These are phyloP conservation scores for Ctenopoma kingsleyae DNA, from an alignment of 2,797 vertebrate species.

Conservation along the genomic window DNA sequence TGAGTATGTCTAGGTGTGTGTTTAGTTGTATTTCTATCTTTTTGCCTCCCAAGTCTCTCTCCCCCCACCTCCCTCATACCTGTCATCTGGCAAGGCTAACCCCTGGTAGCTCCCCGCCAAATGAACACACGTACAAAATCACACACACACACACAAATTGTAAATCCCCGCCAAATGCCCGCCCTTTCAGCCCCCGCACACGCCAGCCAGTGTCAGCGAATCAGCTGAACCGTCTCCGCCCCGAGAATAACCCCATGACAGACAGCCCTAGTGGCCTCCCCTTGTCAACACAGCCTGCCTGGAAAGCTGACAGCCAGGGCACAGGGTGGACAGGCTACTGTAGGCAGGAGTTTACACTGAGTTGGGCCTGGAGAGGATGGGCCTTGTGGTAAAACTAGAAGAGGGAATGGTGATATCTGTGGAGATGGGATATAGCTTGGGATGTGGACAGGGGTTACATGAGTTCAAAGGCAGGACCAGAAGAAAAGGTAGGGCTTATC, in stretches of 20 bases:
- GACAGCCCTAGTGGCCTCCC: slow-evolving; percentile 85
- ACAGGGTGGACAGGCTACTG: slow-evolving; percentile 79
- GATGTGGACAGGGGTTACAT: slow-evolving; percentile 13
- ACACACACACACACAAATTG: slow-evolving; percentile 53
- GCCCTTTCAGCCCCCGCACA: slow-evolving; percentile 78
- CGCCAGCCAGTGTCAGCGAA: slow-evolving; percentile 82
- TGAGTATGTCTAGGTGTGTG: slow-evolving; percentile 48
- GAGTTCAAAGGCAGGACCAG: slow-evolving; percentile 17
- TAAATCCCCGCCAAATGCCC: slow-evolving; percentile 76
- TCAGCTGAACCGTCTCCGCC: slow-evolving; percentile 85
- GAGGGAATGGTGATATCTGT: slow-evolving; percentile 31
- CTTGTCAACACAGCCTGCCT: slow-evolving; percentile 81
- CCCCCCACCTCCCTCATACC: slow-evolving; percentile 74
- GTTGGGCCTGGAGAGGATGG: slow-evolving; percentile 60
- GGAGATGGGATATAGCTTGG: slow-evolving; percentile 17
- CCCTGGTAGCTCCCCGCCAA: slow-evolving; percentile 82
- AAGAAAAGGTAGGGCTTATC: slow-evolving; percentile 22
- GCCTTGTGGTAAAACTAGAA: slow-evolving; percentile 46
- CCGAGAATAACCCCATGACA: slow-evolving; percentile 86
- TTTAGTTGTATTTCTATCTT: slow-evolving; percentile 68
- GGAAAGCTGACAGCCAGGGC: slow-evolving; percentile 86
- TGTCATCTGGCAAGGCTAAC: slow-evolving; percentile 84
- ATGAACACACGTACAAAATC: slow-evolving; percentile 57
- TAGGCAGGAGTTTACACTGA: slow-evolving; percentile 62
- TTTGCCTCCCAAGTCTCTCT: slow-evolving; percentile 68